Conservation (phyloP, 2,888 invertebrate species). For the Operophtera brumata region DNA sequence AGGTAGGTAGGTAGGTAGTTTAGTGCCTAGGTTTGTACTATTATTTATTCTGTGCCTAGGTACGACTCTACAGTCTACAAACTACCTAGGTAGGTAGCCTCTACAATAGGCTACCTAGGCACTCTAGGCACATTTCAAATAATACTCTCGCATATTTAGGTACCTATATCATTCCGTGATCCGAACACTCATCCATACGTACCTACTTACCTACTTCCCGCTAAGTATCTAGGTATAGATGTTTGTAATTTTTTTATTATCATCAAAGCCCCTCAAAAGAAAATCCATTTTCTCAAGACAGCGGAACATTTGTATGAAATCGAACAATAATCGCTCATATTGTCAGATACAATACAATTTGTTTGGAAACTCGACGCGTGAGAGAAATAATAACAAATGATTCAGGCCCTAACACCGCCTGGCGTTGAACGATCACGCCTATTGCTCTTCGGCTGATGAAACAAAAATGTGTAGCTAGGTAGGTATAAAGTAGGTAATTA, state of each 20-base stretch:
- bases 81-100: too few species aligned
- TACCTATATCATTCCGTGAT: too few species aligned
- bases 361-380: constrained; percentile 77
- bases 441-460: constrained; percentile 75
- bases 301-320: constrained; percentile 68
- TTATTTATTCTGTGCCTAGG: too few species aligned
- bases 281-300: constrained; percentile 37
- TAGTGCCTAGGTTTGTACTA: too few species aligned
- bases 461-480: constrained; percentile 57
- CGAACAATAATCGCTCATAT: constrained; percentile 79
- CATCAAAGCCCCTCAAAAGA: constrained; percentile 8
- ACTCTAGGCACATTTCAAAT: too few species aligned
- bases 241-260: not conserved
- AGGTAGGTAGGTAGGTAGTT: too few species aligned
- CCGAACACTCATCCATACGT: too few species aligned
- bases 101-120: too few species aligned
- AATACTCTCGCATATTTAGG: too few species aligned
- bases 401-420: constrained; percentile 78
- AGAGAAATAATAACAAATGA: constrained; percentile 80
- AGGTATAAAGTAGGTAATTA: not conserved
- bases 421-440: constrained; percentile 81
- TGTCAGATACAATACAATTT: constrained; percentile 80
- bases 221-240: too few species aligned
- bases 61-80: too few species aligned
- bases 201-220: not conserved